Conservation (phyloP, 37 sponge, comb jelly and placozoan genomes). For the Beroe forskalii region DNA sequence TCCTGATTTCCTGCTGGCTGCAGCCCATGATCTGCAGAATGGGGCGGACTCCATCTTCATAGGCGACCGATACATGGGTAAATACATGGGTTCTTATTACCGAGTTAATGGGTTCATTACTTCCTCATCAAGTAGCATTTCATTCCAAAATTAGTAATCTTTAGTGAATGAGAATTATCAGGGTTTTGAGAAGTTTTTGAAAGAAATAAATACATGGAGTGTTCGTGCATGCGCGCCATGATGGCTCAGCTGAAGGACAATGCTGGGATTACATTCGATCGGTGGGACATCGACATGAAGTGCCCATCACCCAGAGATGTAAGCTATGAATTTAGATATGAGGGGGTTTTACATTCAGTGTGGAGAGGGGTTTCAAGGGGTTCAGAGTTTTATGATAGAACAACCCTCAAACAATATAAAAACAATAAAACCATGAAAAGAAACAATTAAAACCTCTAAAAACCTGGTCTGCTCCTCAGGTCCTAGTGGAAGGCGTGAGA, state of each 20-base stretch:
- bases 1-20: neutral
- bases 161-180: too few relatives aligned
- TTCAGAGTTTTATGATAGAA: too few relatives aligned
- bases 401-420: too few relatives aligned
- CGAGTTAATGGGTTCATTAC: too few relatives aligned
- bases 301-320: conserved; percentile 33
- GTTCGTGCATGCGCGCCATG: neutral
- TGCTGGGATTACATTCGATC: neutral
- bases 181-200: too few relatives aligned
- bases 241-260: neutral
- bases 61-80: neutral
- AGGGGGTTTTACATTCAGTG: neutral
- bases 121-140: too few relatives aligned
- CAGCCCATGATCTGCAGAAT: neutral
- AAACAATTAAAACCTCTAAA: too few relatives aligned
- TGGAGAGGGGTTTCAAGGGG: too few relatives aligned
- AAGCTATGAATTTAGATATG: neutral
- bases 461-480: too few relatives aligned
- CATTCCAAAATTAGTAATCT: too few relatives aligned
- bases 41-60: neutral
- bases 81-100: neutral
- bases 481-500: conserved; percentile 2
- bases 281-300: conserved; percentile 10
- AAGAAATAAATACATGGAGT: neutral
- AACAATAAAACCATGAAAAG: too few relatives aligned